Evolutionary conservation across 2,797 vertebrate species (phyloP).

Genomic region (Ispidina picta): DNA sequence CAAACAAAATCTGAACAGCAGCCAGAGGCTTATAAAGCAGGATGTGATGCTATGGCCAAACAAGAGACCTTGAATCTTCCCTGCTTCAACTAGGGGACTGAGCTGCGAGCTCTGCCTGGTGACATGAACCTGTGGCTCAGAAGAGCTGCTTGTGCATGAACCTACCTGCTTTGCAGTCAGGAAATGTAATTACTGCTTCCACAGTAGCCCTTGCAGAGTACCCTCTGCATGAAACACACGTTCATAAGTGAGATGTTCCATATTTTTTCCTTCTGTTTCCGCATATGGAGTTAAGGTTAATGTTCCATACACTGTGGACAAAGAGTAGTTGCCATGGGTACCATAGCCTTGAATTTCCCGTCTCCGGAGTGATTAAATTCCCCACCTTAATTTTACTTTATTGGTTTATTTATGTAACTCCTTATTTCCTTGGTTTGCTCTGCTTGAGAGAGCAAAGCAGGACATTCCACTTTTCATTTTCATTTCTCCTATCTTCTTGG

Average conservation of each 20-base stretch:
- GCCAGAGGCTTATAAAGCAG: not conserved
- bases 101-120: not conserved
- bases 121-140: fast-evolving
- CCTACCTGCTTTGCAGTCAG: not conserved
- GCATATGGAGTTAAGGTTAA: conserved; percentile 47
- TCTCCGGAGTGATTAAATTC: conserved; percentile 58
- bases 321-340: conserved; percentile 45
- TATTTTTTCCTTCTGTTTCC: conserved; percentile 17
- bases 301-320: conserved; percentile 44
- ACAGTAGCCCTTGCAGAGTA: not conserved
- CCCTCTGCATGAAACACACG: conserved; percentile 6
- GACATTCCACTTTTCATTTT: not conserved
- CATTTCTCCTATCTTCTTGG: not conserved
- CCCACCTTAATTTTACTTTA: conserved; percentile 37
- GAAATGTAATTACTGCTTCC: conserved; percentile 31
- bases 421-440: conserved; percentile 4
- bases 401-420: conserved; percentile 43
- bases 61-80: not conserved
- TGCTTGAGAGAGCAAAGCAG: not conserved
- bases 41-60: not conserved
- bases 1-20: conserved; percentile 30
- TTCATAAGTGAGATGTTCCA: not conserved
- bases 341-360: conserved; percentile 23
- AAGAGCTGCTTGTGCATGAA: not conserved
- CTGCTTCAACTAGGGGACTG: not conserved